These are phyloP conservation scores for Enhydra lutris DNA, from an alignment of 2,113 vertebrate species.

Conservation along the genomic window DNA sequence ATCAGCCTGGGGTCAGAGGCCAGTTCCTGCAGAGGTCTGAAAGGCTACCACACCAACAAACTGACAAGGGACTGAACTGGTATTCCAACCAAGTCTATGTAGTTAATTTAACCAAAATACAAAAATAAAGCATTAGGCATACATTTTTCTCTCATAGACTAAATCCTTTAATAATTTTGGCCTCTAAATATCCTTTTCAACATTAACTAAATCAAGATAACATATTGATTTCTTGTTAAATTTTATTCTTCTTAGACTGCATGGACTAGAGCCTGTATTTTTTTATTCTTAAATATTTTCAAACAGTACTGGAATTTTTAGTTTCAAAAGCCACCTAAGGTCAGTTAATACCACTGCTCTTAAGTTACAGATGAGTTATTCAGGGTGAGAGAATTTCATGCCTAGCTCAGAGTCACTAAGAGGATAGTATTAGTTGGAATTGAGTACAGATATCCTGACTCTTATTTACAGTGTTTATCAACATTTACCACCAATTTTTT, in stretches of 20 bases:
- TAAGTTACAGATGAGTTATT: not conserved
- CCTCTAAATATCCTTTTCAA: not conserved
- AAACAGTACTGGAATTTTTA: not conserved
- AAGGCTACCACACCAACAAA: not conserved
- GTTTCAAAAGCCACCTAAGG: not conserved
- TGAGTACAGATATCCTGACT: not conserved
- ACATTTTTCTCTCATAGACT: not conserved
- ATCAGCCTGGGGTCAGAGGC: not conserved
- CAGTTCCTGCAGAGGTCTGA: not conserved
- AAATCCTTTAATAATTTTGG: not conserved
- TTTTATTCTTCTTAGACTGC: not conserved
- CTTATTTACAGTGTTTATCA: not conserved
- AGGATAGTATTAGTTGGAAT: not conserved
- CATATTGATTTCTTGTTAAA: not conserved
- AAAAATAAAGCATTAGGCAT: not conserved
- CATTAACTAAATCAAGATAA: not conserved
- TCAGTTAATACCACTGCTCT: not conserved
- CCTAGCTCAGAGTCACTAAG: not conserved
- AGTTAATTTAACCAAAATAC: not conserved
- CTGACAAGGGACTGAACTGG: not conserved
- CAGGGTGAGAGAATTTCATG: not conserved
- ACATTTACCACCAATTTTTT: not conserved
- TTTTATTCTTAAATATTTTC: not conserved
- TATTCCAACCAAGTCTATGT: not conserved
- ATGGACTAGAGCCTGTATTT: not conserved